Conservation (phyloP, 2,797 vertebrate genomes). For the Tamandua tetradactyla region DNA sequence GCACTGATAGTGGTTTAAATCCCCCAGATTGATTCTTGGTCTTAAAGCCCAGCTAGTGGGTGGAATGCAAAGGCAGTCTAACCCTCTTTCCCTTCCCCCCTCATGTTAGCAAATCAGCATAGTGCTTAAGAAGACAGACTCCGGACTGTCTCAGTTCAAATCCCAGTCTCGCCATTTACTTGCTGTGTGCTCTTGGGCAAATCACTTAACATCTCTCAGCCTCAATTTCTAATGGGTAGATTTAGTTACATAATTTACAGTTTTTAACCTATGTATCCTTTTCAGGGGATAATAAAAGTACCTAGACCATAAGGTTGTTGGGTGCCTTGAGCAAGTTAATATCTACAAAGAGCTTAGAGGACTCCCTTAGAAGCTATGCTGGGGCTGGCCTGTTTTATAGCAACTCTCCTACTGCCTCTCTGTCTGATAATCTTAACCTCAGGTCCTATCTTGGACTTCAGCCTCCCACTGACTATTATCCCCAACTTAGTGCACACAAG, state of each 20-base stretch:
- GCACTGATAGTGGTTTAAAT: neutral
- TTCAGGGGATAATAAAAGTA: constrained; percentile 23
- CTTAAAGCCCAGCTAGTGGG: neutral
- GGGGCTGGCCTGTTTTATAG: neutral
- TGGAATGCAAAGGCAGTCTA: neutral
- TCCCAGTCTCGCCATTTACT: neutral
- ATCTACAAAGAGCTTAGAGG: neutral
- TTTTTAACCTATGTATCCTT: neutral
- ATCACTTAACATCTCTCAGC: neutral
- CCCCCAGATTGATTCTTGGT: neutral
- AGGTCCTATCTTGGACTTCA: neutral
- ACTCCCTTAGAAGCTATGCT: neutral
- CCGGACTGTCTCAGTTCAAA: neutral
- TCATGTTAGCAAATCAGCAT: neutral
- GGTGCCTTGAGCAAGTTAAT: neutral
- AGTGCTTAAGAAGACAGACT: neutral
- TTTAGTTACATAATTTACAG: neutral
- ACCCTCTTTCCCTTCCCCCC: neutral
- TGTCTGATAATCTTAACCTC: neutral
- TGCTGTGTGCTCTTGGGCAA: neutral
- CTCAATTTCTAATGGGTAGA: neutral
- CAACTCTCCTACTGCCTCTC: neutral
- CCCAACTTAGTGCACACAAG: neutral
- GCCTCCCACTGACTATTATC: neutral
- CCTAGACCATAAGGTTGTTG: neutral